A percentile compares a stretch with the other conserved stretches of the same genome.
These are phyloP conservation scores for Desmophyllum pertusum DNA, from an alignment of 92 coral and sea anemone genomes.

Conservation along the genomic window DNA sequence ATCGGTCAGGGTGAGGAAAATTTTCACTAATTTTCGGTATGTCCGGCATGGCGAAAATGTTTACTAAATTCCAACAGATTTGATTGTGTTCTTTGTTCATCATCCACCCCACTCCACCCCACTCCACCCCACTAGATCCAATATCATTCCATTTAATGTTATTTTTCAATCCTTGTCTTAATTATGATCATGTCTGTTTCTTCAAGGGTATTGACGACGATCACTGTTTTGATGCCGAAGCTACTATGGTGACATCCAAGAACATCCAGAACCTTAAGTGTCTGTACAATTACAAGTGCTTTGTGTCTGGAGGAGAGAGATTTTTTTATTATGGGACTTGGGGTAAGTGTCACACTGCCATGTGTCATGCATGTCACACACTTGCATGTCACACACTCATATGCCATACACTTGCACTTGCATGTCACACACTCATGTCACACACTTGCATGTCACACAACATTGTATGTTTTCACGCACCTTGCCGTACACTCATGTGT, in stretches of 20 bases:
- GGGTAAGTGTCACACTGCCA: constrained; percentile 76
- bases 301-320: constrained; percentile 88
- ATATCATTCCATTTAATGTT: neutral
- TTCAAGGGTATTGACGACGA: constrained; percentile 76
- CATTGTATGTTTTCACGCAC: no score
- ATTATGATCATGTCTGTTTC: neutral
- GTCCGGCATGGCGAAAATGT: no score
- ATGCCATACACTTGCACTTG: no score
- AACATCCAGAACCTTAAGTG: constrained; percentile 77
- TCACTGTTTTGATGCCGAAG: constrained; percentile 70
- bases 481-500: neutral
- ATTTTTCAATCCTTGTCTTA: neutral
- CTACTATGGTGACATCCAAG: constrained; percentile 66
- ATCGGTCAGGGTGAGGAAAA: no score
- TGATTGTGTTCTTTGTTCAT: neutral
- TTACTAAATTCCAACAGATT: no score
- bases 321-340: constrained; percentile 85
- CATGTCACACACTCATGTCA: neutral
- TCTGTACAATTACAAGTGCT: constrained; percentile 89
- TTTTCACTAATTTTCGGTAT: no score
- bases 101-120: neutral
- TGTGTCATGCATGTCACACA: neutral
- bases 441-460: no score
- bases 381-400: neutral
- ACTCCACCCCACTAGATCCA: neutral